These are phyloP conservation scores for Noctua janthina DNA, from an alignment of 2,888 invertebrate species.

Conservation along the genomic window DNA sequence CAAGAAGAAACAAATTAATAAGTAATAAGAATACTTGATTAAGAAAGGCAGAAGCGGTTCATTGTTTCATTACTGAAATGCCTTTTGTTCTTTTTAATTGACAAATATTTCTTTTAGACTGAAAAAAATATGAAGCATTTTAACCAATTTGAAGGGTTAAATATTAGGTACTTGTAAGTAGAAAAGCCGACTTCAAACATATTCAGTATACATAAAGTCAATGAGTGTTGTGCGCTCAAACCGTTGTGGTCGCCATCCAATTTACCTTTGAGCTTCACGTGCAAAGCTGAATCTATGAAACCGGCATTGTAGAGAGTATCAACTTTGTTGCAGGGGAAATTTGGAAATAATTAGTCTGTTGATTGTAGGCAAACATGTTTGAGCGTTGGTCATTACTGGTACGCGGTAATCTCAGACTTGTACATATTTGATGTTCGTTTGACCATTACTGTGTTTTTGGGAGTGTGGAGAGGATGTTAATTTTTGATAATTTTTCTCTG, in stretches of 20 bases:
- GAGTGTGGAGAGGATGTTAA: neutral
- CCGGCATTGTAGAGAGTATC: constrained; percentile 62
- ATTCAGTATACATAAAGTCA: constrained; percentile 66
- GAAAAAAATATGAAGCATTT: neutral
- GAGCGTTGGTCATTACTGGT: constrained; percentile 6
- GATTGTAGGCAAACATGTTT: constrained; percentile 48
- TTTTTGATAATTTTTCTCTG: neutral
- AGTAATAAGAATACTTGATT: constrained; percentile 60
- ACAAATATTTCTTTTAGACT: neutral
- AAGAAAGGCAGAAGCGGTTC: constrained; percentile 27
- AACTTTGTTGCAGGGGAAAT: constrained; percentile 61
- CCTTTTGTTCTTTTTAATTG: constrained; percentile 6
- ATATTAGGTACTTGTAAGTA: constrained; percentile 48
- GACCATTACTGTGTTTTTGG: neutral
- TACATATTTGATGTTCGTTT: constrained; percentile 7
- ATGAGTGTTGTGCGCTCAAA: constrained; percentile 71
- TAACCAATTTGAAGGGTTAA: constrained; percentile 10
- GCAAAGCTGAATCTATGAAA: constrained; percentile 73
- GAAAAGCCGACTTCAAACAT: constrained; percentile 69
- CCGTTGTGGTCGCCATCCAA: constrained; percentile 83
- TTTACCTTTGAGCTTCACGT: constrained; percentile 82
- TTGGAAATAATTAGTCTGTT: constrained; percentile 66
- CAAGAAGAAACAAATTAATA: constrained; percentile 64
- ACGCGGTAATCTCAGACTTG: constrained; percentile 2
- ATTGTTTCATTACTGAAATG: constrained; percentile 36